phyloP scores from a whole-genome alignment of 2,797 vertebrate species.

The Sylvilagus floridanus region DNA sequence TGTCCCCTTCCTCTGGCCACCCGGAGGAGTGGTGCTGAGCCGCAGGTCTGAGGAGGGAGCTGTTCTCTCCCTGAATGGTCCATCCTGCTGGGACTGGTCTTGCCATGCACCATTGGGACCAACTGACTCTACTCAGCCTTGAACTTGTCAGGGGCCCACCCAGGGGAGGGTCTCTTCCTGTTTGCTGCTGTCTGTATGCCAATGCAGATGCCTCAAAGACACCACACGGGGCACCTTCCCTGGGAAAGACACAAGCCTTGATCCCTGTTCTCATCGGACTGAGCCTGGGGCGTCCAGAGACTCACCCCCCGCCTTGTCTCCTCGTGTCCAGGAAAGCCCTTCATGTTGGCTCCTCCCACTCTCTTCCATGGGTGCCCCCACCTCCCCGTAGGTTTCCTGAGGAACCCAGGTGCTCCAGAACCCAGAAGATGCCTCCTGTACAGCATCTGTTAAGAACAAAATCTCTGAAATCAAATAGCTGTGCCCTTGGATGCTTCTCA shows the following conservation, averaged over 20 bases:
- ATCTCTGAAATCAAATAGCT: background rate
- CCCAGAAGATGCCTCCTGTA: background rate
- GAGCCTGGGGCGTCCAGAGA: background rate
- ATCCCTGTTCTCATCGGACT: background rate
- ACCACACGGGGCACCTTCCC: background rate
- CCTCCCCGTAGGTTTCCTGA: background rate
- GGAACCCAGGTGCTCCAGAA: background rate
- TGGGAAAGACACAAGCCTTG: rapidly evolving
- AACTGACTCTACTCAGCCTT: background rate
- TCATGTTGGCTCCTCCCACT: background rate
- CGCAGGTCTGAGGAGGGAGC: background rate
- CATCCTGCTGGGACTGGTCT: too few relatives aligned
- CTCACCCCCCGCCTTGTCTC: background rate
- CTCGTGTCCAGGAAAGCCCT: too few relatives aligned
- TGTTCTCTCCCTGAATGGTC: background rate
- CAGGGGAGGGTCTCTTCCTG: background rate
- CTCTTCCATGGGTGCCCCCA: background rate
- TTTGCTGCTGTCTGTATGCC: background rate
- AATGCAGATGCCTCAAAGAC: background rate
- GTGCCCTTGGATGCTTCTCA: background rate
- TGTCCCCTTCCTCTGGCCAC: background rate
- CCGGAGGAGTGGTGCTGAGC: background rate
- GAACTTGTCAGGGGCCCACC: background rate
- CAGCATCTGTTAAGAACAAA: background rate
- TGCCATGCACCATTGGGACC: rapidly evolving